A percentile compares a stretch with the other conserved stretches of the same genome.
These are phyloP conservation scores for Sinosuthora webbiana DNA, from an alignment of 2,113 vertebrate species.

Conservation along the genomic window DNA sequence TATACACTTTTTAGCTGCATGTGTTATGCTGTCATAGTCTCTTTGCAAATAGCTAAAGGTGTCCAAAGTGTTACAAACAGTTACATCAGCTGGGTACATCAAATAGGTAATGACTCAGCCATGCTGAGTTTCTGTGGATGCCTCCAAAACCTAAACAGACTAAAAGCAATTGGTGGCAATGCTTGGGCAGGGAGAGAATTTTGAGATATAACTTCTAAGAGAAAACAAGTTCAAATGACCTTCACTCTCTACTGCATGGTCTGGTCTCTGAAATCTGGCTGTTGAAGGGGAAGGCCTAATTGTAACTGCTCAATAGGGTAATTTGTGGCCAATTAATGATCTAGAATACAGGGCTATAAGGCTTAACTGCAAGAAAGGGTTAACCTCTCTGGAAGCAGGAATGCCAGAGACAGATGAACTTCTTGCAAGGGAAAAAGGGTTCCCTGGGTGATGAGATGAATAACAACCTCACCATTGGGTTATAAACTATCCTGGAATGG, in stretches of 20 bases:
- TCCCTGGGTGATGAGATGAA: not conserved
- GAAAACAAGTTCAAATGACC: not conserved
- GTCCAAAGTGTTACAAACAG: not conserved
- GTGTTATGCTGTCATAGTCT: not conserved
- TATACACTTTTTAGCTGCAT: not conserved
- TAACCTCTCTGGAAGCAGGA: not conserved
- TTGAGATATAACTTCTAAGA: not conserved
- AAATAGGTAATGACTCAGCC: not conserved
- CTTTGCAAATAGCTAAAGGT: not conserved
- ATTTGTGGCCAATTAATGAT: not conserved
- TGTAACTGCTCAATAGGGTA: not conserved
- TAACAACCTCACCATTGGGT: not conserved
- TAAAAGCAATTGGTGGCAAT: not conserved
- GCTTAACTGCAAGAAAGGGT: not conserved
- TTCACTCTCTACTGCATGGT: not conserved
- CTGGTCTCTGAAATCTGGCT: not conserved
- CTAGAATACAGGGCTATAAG: not conserved
- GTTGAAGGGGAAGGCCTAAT: not conserved
- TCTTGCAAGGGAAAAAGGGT: not conserved
- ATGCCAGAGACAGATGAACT: not conserved
- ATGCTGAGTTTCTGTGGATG: not conserved
- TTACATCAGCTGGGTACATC: not conserved
- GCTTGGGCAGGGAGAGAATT: not conserved
- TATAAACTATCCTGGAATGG: not conserved
- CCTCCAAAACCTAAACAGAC: not conserved